phyloP scores from a whole-genome alignment of 2,888 invertebrate species.

The Clunio marinus region DNA sequence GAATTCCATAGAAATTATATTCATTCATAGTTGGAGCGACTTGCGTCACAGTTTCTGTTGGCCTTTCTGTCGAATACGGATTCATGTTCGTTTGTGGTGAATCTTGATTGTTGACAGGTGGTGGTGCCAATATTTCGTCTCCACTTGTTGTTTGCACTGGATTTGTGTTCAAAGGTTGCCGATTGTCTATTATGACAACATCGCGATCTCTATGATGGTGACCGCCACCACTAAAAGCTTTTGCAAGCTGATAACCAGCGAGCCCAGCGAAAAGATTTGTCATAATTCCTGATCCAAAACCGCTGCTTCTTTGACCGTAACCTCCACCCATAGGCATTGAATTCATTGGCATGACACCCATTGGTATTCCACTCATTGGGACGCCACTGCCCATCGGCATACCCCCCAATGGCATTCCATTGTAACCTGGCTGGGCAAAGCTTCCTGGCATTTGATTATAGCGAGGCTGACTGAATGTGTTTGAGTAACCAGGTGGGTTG shows the following conservation, averaged over 20 bases:
- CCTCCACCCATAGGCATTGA: neutral
- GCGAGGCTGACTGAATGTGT: neutral
- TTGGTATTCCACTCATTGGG: neutral
- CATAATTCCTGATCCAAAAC: slow-evolving; percentile 28
- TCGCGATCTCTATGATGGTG: slow-evolving; percentile 20
- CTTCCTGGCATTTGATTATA: slow-evolving; percentile 5
- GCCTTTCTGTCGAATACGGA: neutral
- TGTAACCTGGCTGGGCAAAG: neutral
- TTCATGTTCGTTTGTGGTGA: neutral
- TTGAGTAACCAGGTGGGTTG: slow-evolving; percentile 11
- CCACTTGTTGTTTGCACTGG: too few relatives aligned
- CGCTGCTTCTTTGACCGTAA: neutral
- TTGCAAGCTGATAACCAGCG: slow-evolving; percentile 31
- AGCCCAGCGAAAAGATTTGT: slow-evolving; percentile 32
- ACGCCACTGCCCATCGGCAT: neutral
- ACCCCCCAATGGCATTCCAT: neutral
- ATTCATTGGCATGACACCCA: slow-evolving; percentile 1
- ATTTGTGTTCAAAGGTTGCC: neutral
- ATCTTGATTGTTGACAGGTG: too few relatives aligned
- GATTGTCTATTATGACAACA: slow-evolving; percentile 16
- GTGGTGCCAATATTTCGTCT: too few relatives aligned
- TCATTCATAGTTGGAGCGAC: slow-evolving; percentile 6
- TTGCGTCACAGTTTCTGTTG: neutral
- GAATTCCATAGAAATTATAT: slow-evolving; percentile 26
- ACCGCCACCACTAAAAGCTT: slow-evolving; percentile 24